Conservation (phyloP, 2,888 invertebrate species). For the Rhagium mordax region DNA sequence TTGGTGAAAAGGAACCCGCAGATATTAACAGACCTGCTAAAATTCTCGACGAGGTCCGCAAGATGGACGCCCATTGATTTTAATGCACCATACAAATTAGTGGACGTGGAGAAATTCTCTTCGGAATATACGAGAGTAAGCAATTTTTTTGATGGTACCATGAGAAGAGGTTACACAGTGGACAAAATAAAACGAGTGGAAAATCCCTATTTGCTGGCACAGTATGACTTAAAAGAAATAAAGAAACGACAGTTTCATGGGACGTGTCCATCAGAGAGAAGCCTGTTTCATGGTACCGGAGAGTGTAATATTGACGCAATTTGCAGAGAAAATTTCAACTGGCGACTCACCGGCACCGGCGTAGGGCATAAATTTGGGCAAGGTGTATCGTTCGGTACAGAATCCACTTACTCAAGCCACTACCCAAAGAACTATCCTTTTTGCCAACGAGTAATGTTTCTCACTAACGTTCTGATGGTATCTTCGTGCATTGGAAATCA, state of each 20-base stretch:
- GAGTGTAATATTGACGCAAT: conserved; percentile 28
- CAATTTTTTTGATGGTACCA: neutral
- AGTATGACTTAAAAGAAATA: conserved; percentile 19
- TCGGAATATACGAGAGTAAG: neutral
- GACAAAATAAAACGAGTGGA: conserved; percentile 11
- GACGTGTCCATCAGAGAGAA: neutral
- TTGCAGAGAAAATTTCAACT: conserved; percentile 33
- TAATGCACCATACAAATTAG: neutral
- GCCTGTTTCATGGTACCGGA: conserved; percentile 37
- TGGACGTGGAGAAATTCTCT: neutral
- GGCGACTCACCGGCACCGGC: conserved; percentile 23
- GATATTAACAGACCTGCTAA: neutral
- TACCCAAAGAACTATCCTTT: conserved; percentile 13
- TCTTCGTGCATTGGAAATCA: conserved; percentile 17
- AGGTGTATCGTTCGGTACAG: conserved; percentile 33
- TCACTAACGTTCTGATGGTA: conserved; percentile 20
- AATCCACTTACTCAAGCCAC: conserved; percentile 18
- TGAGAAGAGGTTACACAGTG: conserved; percentile 9
- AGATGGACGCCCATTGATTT: neutral
- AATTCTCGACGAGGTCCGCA: neutral
- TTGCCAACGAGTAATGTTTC: conserved; percentile 25
- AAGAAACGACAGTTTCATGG: conserved; percentile 22
- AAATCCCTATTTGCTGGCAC: conserved; percentile 16
- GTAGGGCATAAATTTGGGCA: conserved; percentile 31
- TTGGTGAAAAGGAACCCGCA: neutral